These are phyloP conservation scores for Ommatoiulus sabulosus DNA, from an alignment of 2,888 invertebrate genomes.

Conservation along the genomic window DNA sequence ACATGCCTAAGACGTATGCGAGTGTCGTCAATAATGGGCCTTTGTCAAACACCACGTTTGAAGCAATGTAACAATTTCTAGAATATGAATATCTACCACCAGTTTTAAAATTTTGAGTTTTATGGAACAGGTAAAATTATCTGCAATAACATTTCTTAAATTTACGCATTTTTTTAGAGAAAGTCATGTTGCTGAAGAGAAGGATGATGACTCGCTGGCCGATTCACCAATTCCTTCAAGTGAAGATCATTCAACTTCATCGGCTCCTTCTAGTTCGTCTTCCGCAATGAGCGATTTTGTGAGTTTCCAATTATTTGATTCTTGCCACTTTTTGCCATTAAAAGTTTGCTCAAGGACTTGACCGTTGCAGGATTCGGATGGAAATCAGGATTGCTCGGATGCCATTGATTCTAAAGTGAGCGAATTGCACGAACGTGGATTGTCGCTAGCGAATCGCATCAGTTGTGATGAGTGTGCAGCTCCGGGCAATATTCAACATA, in stretches of 20 bases:
- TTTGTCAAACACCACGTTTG: not conserved
- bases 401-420: not conserved
- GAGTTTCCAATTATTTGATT: no score
- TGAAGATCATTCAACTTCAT: constrained; percentile 58
- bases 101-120: not conserved
- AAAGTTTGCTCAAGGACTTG: not conserved
- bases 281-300: constrained; percentile 49
- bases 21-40: not conserved
- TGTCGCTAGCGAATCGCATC: not conserved
- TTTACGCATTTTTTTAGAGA: not conserved
- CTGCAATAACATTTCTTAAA: not conserved
- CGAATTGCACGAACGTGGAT: not conserved
- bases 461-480: not conserved
- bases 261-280: constrained; percentile 47
- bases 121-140: not conserved
- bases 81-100: not conserved
- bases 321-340: no score
- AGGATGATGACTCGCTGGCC: constrained; percentile 19
- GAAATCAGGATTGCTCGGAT: constrained; percentile 30
- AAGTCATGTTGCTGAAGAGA: not conserved
- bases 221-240: constrained; percentile 55
- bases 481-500: not conserved
- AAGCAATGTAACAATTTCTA: not conserved
- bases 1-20: constrained; percentile 41
- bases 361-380: constrained; percentile 13